Base-by-base conservation (phyloP, 2,888 invertebrate genomes). In the Troglohyphantes excavatus region DNA sequence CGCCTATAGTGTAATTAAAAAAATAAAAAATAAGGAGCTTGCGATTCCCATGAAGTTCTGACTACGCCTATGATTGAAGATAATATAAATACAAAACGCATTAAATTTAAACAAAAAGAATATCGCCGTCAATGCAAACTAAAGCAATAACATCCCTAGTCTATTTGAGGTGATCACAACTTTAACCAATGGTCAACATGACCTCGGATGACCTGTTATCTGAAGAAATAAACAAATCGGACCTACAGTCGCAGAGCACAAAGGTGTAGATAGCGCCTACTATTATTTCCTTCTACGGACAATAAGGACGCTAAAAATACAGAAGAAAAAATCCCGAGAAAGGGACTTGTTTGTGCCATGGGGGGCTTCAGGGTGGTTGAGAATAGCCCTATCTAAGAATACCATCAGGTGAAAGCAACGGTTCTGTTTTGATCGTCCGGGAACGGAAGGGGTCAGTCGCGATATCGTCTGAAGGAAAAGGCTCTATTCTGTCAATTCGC, bases 331-430 rank as follows among this genome's bases (percentile, higher is more conserved):
- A 33, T 33, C 3, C 33, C 3, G 9, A 33, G 33, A 9, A 9
- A 9, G 33, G 33, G 53, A 53, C 13, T n/a, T 53, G 53, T 53
- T 53, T 53, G 13, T 53, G 13, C 5, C n/a, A 53, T n/a, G 0
- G 53, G 13, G 53, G 13, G 13, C 17, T 53, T 53, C n/a, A 1
- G 3, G 9, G 33, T 3, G 33, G 33, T 6, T 33, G 33, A 33
- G 3, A 9, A 33, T 6, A n/a, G 13, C 53, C n/a, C 53, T 0
- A n/a, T 53, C 53, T 53, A 53, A 53, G 53, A 53, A 53, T 53
- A 53, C 53, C n/a, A 13, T 53, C 53, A 53, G 53, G 53, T 53
- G 53, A 53, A 53, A 53, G 53, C 53, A 53, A 53, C 53, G 53
- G 53, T 53, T n/a, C 53, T 53, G 53, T n/a, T 53, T 53, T 53